Evolutionary conservation across 2,888 invertebrate genomes (phyloP), one percentile per base, ranked within the genome.

Genomic region (Mythimna loreyi): DNA sequence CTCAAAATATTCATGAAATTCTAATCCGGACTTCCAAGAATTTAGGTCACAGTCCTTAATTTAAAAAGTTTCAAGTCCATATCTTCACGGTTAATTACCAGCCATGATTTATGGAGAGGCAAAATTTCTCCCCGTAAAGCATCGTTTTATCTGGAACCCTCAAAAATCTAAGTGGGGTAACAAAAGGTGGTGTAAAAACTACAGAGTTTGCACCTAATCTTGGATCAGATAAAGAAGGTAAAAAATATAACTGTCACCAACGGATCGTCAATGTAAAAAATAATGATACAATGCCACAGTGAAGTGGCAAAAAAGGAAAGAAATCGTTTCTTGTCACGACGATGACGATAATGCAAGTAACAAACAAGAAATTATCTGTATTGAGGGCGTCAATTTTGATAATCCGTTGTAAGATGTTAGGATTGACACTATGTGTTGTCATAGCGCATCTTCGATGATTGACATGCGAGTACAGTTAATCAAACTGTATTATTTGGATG

Each of bases 161-260:
- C 85, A 85, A 84, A 82, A 78, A 79, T 79, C 71, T 87, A 82
- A 88, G 87, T 87, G 70, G 84, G 83, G 85, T 83, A 83, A 85
- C 85, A 86, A 87, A 88, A 86, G 84, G 68, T 57, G 59, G 64
- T 58, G 75, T 63, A 90, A 91, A 90, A 92, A 88, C 80, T 84
- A 82, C 78, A 88, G 85, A 88, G 90, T 89, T 92, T 88, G 86
- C 92, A 92, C 91, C 91, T 93, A 92, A 93, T 93, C 93, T 93
- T 62, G 75, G 86, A 91, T 89, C 90, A 89, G 92, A 94, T 94
- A 94, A 91, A 87, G 82, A 85, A 87, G 82, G 87, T 87, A 92
- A 92, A 93, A 93, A 92, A 86, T 78, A 80, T 87, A 86, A 87
- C 89, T 88, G 89, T 90, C 87, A 81, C 85, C 84, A 83, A 82